Base-by-base conservation (phyloP, 2,888 invertebrate species). In the Tubulanus polymorphus region DNA sequence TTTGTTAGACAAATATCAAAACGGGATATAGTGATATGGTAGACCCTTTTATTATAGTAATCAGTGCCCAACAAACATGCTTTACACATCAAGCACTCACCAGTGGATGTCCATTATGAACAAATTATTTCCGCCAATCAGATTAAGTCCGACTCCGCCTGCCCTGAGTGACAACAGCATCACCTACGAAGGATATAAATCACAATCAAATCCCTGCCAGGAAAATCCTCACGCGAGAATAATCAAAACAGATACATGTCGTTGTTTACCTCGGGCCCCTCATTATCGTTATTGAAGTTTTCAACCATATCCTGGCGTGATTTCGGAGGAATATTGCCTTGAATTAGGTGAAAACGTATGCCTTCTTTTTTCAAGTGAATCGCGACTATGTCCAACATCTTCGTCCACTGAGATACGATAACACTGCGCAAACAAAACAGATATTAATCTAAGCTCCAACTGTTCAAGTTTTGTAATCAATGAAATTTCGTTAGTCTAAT, bases 401-500 rank as follows among this genome's bases (percentile, higher is more conserved):
- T 84, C 0, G 91, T 88, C 95, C 95, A 97, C 73, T 96, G 96
- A 0, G 94, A 95, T 0, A 97, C 92, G 3, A 97, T 84, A 20
- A 83, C 81, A 65, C 82, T 74, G 63, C n/a, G n/a, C n/a, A n/a
- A n/a, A n/a, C 30, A 6, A 15, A 48, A 20, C 48, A 48, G 1
- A 51, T 5, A 29, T 18, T 18, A 6, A 3, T 25, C 5, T 3
- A 50, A 48, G 30, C n/a, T 3, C 25, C 18, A 35, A 30, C 6
- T 20, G 18, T 18, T 41, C 41, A 41, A 15, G 15, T 15, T 20
- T 15, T 20, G 6, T 15, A 18, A 32, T 12, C 35, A 32, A 10
- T 12, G 10, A n/a, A 10, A 32, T 32, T 12, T n/a, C n/a, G n/a
- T 32, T 32, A 32, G 35, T 10, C 10, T 12, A 32, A 10, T 32